Evolutionary conservation across 2,888 invertebrate genomes (phyloP).

Genomic region (Tetanocera ferruginea): DNA sequence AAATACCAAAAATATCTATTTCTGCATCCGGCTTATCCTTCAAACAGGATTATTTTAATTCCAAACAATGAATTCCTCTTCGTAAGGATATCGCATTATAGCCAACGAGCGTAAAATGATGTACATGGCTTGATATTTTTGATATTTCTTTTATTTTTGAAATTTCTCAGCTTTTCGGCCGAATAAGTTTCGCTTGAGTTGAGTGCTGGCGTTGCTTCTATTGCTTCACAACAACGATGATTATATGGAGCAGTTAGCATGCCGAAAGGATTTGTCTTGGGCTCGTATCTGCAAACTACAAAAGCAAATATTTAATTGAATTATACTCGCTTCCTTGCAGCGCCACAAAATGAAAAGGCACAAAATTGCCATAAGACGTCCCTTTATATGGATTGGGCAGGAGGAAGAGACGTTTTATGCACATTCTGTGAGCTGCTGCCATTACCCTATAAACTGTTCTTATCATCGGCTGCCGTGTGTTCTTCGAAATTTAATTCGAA

Average conservation of each 20-base stretch:
- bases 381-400: background rate
- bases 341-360: background rate
- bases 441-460: background rate
- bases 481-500: background rate
- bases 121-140: background rate
- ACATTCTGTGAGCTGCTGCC: background rate
- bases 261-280: background rate
- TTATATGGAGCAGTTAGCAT: background rate
- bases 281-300: conserved; percentile 22
- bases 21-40: background rate
- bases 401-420: background rate
- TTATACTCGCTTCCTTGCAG: conserved; percentile 24
- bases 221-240: background rate
- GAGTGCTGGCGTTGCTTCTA: background rate
- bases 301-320: conserved; percentile 43
- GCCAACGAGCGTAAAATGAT: conserved; percentile 14
- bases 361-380: background rate
- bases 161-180: background rate
- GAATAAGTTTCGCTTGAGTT: background rate
- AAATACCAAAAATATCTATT: background rate
- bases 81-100: conserved; percentile 9
- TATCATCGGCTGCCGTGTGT: background rate
- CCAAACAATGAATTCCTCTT: conserved; percentile 18
- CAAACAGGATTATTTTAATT: conserved; percentile 15
- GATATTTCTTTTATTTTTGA: background rate